A percentile compares a stretch with the other conserved stretches of the same genome.
Conservation (phyloP, 2,113 vertebrate species). For the Peromyscus californicus region DNA sequence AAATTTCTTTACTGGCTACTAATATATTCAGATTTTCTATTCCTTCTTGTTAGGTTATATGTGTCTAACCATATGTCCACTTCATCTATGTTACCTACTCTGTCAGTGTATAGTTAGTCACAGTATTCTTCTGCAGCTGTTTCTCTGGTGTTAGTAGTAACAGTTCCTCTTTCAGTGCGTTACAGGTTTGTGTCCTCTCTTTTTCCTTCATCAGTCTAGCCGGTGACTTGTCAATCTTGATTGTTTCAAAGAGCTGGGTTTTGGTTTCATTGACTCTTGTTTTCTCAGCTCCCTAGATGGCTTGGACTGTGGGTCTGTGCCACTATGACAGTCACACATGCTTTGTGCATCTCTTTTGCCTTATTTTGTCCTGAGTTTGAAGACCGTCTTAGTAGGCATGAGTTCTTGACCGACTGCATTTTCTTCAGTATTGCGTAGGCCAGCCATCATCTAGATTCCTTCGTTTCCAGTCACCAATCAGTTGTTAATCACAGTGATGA, state of each 20-base stretch:
- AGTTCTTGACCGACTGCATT: conserved; percentile 1
- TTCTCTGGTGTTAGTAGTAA: background rate
- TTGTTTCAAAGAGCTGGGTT: background rate
- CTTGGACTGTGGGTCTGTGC: background rate
- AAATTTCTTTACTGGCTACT: background rate
- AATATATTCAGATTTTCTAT: background rate
- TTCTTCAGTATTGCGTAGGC: background rate
- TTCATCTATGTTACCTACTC: background rate
- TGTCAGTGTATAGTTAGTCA: no score
- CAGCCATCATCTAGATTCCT: background rate
- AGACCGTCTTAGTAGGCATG: background rate
- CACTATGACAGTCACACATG: background rate
- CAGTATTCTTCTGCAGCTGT: background rate
- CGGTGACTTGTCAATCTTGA: background rate
- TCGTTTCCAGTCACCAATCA: conserved; percentile 11
- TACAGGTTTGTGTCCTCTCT: background rate
- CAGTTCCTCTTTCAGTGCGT: background rate
- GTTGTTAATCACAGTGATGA: background rate
- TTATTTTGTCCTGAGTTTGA: background rate
- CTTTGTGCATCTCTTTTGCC: background rate
- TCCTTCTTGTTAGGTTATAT: background rate
- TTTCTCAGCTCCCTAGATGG: background rate
- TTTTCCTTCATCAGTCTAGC: background rate
- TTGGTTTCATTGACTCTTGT: background rate
- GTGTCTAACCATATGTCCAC: background rate